phyloP scores from a whole-genome alignment of 2,113 vertebrate species.

The Synodontis membranacea region DNA sequence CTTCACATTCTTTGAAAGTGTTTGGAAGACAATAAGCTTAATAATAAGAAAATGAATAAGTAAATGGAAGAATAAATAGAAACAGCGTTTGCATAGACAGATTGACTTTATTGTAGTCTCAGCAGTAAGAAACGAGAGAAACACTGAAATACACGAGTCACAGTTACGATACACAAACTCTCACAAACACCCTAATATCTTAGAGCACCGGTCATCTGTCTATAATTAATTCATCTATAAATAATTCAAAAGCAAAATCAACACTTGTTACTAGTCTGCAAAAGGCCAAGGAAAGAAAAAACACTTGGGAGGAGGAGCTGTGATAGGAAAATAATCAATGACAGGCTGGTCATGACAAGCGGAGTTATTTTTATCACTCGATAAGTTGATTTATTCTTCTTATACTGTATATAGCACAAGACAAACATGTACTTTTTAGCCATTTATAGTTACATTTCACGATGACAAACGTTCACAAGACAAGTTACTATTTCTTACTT shows the following conservation, averaged over 20 bases:
- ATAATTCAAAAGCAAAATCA: background rate
- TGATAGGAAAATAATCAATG: background rate
- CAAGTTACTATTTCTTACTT: too few relatives aligned
- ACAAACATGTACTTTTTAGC: background rate
- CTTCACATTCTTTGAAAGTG: too few relatives aligned
- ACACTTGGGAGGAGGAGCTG: background rate
- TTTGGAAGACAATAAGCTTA: too few relatives aligned
- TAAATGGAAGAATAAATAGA: background rate
- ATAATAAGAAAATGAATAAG: background rate
- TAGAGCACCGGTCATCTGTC: background rate
- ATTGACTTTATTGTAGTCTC: constrained; percentile 21
- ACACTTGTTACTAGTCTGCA: background rate
- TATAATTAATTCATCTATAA: background rate
- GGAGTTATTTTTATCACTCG: background rate
- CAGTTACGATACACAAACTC: background rate
- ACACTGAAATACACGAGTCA: constrained; percentile 10
- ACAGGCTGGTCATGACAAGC: background rate
- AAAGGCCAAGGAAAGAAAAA: background rate
- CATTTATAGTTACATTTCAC: background rate
- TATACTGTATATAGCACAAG: background rate
- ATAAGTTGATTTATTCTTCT: background rate
- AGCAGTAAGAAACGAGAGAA: background rate
- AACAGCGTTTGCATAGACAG: background rate
- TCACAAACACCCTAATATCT: background rate
- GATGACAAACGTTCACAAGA: background rate